Evolutionary conservation across 64 coral and sea anemone species (phyloP).

Genomic region (Montipora capricornis): DNA sequence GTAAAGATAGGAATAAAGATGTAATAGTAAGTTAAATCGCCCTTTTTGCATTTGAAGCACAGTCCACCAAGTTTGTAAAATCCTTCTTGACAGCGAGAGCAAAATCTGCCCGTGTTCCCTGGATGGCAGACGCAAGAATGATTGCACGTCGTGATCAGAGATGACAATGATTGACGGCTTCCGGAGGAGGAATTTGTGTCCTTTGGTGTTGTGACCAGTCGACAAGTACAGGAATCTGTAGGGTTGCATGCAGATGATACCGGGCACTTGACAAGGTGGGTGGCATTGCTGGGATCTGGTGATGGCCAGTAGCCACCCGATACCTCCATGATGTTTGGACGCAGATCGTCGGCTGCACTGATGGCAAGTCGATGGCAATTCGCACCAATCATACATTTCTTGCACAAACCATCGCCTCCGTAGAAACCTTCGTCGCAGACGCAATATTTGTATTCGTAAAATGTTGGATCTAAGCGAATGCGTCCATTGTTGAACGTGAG

Average conservation of each 20-base stretch:
- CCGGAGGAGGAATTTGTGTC: neutral
- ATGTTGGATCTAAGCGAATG: neutral
- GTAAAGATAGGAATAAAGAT: conserved; percentile 49
- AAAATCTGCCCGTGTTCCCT: conserved; percentile 56
- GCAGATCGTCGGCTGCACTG: neutral
- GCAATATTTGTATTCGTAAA: conserved; percentile 58
- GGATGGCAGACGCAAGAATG: conserved; percentile 44
- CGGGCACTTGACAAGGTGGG: conserved; percentile 51
- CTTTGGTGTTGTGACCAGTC: conserved; percentile 2
- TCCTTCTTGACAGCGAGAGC: conserved; percentile 60
- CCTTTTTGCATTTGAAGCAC: conserved; percentile 25
- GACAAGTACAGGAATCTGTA: conserved; percentile 15
- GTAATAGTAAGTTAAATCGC: conserved; percentile 34
- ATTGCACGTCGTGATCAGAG: conserved; percentile 45
- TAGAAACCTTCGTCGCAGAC: conserved; percentile 56
- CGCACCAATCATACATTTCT: conserved; percentile 29
- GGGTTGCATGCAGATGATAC: conserved; percentile 52
- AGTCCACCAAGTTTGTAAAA: conserved; percentile 60
- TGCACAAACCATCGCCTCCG: conserved; percentile 47
- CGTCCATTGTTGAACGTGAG: too few relatives aligned
- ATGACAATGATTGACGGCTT: neutral
- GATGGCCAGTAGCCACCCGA: conserved; percentile 54
- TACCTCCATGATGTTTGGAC: conserved; percentile 34
- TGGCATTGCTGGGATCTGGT: conserved; percentile 16
- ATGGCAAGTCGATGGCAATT: neutral